Evolutionary conservation across 2,797 vertebrate species (phyloP).

Genomic region (Epinephelus malabaricus): DNA sequence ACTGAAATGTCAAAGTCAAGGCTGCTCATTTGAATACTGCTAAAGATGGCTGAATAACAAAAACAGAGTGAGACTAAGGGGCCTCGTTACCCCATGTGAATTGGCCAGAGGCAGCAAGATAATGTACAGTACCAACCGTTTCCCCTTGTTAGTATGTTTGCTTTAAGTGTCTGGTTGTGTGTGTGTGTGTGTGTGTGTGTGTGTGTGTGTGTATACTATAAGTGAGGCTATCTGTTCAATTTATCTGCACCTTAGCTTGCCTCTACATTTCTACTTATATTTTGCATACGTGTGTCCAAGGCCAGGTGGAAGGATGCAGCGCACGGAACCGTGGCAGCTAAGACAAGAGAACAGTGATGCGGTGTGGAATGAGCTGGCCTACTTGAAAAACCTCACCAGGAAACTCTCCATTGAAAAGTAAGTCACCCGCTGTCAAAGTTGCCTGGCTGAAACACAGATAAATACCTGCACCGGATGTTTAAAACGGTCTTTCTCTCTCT

Average conservation of each 20-base stretch:
- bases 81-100: slow-evolving; percentile 72
- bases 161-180: slow-evolving; percentile 38
- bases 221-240: slow-evolving; percentile 33
- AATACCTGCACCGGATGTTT: too few relatives aligned
- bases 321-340: slow-evolving; percentile 83
- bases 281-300: slow-evolving; percentile 70
- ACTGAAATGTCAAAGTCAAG: slow-evolving; percentile 86
- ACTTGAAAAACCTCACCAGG: slow-evolving; percentile 90
- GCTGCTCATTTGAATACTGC: slow-evolving; percentile 87
- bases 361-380: slow-evolving; percentile 92
- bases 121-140: slow-evolving; percentile 64
- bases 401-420: slow-evolving; percentile 92
- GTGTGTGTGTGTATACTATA: slow-evolving; percentile 19
- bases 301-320: slow-evolving; percentile 70
- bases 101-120: slow-evolving; percentile 72
- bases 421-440: slow-evolving; percentile 74
- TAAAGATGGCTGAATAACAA: slow-evolving; percentile 83
- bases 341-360: slow-evolving; percentile 90
- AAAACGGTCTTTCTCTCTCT: slow-evolving; percentile 22
- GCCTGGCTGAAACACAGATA: neutral
- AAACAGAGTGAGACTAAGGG: slow-evolving; percentile 74
- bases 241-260: slow-evolving; percentile 35
- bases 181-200: slow-evolving; percentile 14
- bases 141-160: slow-evolving; percentile 61
- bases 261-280: slow-evolving; percentile 27